phyloP scores from a whole-genome alignment of 2,113 vertebrate species.

The Sylvietta virens region DNA sequence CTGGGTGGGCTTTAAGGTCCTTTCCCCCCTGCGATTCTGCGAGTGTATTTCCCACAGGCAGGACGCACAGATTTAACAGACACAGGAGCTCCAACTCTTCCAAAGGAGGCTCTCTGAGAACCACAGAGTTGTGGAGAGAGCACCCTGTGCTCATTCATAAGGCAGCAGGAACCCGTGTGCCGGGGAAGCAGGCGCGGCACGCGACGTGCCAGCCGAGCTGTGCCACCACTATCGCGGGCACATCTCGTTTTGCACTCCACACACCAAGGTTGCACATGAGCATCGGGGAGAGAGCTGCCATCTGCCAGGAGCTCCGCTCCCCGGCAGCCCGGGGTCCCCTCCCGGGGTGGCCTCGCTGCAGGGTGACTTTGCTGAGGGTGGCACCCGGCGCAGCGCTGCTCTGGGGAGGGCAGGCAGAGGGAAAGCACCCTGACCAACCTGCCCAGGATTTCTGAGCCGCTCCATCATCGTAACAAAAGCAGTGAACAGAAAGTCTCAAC shows the following conservation, averaged over 20 bases:
- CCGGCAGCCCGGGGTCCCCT: no score
- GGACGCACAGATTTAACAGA: no score
- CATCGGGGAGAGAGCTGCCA: not conserved
- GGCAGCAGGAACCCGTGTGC: not conserved
- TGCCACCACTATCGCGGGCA: not conserved
- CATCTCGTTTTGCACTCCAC: not conserved
- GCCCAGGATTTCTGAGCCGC: not conserved
- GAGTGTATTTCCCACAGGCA: not conserved
- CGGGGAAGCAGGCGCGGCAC: not conserved
- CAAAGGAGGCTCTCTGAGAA: not conserved
- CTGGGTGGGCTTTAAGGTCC: accelerated
- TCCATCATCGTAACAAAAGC: accelerated
- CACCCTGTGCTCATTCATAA: not conserved
- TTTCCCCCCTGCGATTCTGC: not conserved
- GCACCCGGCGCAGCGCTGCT: not conserved
- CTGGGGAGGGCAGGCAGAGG: not conserved
- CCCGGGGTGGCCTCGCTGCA: no score
- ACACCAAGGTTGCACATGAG: not conserved
- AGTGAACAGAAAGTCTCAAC: not conserved
- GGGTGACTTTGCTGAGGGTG: no score
- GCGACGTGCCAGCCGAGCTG: not conserved
- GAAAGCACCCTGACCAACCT: accelerated
- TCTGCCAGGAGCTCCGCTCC: not conserved
- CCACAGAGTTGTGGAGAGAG: not conserved
- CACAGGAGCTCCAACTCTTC: not conserved